Evolutionary conservation across 2,797 vertebrate genomes (phyloP).

Genomic region (Lagorchestes hirsutus): DNA sequence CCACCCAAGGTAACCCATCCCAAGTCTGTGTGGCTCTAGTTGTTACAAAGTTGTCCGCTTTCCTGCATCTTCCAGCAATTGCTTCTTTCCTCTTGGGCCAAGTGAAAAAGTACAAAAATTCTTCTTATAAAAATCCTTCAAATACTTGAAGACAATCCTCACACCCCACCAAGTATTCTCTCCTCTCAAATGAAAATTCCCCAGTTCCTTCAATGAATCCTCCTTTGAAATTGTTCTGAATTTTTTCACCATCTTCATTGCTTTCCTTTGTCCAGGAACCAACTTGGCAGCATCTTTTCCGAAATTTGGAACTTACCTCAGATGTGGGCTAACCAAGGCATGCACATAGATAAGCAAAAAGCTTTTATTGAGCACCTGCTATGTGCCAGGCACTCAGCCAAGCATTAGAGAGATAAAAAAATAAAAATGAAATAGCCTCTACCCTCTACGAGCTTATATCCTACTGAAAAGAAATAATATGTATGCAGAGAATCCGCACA

Average conservation of each 20-base stretch:
- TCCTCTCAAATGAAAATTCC: background rate
- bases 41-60: background rate
- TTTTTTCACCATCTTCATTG: background rate
- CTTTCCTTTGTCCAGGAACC: background rate
- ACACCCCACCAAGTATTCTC: background rate
- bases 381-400: background rate
- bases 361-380: background rate
- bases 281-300: no score
- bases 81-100: background rate
- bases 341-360: background rate
- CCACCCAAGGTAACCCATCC: background rate
- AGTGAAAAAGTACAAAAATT: background rate
- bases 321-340: no score
- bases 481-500: background rate
- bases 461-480: background rate
- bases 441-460: background rate
- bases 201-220: background rate
- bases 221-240: background rate
- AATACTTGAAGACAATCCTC: background rate
- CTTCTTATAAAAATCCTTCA: background rate
- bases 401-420: background rate
- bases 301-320: no score
- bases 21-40: background rate
- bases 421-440: background rate
- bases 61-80: background rate